Evolutionary conservation across 2,113 vertebrate genomes (phyloP), one percentile per base, ranked within the genome.

Genomic region (Nannospalax galili): DNA sequence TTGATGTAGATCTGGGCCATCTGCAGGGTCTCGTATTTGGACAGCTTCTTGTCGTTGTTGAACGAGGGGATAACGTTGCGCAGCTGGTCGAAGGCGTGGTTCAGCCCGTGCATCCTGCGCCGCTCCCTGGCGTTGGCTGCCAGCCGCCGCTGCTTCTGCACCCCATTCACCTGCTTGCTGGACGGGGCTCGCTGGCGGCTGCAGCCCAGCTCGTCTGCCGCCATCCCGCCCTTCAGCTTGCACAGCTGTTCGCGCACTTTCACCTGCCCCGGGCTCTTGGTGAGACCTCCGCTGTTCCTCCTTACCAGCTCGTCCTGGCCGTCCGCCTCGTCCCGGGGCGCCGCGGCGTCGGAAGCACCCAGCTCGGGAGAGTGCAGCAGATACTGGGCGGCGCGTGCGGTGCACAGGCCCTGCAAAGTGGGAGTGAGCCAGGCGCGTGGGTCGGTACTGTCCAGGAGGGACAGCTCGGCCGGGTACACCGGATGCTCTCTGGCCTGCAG

Each of bases 1-100:
- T 99, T 99, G 98, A 99, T 99, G 98, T 99, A 99, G 97, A 99
- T 99, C 97, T 99, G 99, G 20, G 99, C 99, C 99, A 99, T 99
- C 98, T 99, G 99, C 85, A 99, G 97, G n/a, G 99, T 99, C 97
- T 99, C 99, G 65, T 99, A 99, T 92, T 99, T 99, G 97, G 99
- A 99, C 72, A 99, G 98, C 97, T 99, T 99, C 98, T 99, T 99
- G 98, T 99, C 99, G 97, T 99, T 99, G 98, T 99, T 99, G 88
- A 99, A 98, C 37, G 99, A 99, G 35, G 99, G 99, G 98, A 99
- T 99, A 98, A 99, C 99, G 87, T 99, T 99, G 97, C 99, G 99
- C 98, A 99, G 99, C 97, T 99, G 99, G 98, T 99, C 99, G 92
- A 99, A 99, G 80, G 99, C 99, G 98, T 99, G 99, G 98, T 99